Evolutionary conservation across 2,113 vertebrate species (phyloP).

Genomic region (Ciconia maguari): DNA sequence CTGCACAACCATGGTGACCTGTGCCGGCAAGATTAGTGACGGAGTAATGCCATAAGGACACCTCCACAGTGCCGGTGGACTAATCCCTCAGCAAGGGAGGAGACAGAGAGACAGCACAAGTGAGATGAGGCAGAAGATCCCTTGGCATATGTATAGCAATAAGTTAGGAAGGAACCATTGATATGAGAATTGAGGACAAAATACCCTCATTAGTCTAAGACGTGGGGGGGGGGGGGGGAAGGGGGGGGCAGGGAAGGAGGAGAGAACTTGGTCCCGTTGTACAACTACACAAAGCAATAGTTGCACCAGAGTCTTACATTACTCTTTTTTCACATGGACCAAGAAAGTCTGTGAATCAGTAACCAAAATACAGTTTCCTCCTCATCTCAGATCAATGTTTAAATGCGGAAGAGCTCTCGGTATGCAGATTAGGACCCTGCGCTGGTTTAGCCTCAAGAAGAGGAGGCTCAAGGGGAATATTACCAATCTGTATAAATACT

Average conservation of each 20-base stretch:
- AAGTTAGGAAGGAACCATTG: not conserved
- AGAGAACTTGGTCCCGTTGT: not conserved
- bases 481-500: not conserved
- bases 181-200: not conserved
- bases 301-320: not conserved
- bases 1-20: not conserved
- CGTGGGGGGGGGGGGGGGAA: not conserved
- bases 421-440: not conserved
- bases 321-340: not conserved
- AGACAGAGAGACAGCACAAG: not conserved
- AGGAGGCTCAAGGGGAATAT: not conserved
- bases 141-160: not conserved
- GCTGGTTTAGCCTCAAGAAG: not conserved
- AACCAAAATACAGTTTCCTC: not conserved
- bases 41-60: not conserved
- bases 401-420: not conserved
- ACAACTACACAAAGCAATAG: not conserved
- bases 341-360: not conserved
- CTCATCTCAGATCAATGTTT: not conserved
- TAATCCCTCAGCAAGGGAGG: not conserved
- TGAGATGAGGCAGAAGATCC: not conserved
- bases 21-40: not conserved
- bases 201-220: not conserved
- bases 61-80: not conserved
- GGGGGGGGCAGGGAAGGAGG: not conserved